phyloP scores from a whole-genome alignment of 2,888 invertebrate genomes.

The Ptilodon capucinus region DNA sequence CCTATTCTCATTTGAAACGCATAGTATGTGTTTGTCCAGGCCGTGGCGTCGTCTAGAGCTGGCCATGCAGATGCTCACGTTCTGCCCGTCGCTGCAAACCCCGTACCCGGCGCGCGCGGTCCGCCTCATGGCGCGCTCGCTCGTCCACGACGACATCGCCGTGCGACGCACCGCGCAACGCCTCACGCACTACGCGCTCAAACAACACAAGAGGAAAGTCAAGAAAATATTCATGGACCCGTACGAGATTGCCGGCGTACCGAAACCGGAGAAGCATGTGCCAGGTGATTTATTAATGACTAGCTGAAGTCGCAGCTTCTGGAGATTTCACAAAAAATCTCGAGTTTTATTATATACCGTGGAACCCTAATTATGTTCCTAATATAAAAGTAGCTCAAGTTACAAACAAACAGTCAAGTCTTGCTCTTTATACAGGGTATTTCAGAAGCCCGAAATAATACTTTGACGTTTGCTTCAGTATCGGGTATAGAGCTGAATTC shows the following conservation, averaged over 20 bases:
- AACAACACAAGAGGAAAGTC: constrained; percentile 87
- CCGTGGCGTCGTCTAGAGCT: constrained; percentile 93
- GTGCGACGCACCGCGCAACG: constrained; percentile 88
- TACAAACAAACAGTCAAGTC: too few relatives aligned
- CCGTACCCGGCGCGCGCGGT: constrained; percentile 85
- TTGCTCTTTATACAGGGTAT: too few relatives aligned
- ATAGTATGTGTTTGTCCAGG: constrained; percentile 50
- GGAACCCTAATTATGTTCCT: too few relatives aligned
- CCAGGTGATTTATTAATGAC: constrained; percentile 50
- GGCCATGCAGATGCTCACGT: constrained; percentile 87
- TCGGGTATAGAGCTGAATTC: too few relatives aligned
- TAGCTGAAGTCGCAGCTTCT: too few relatives aligned
- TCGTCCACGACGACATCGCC: constrained; percentile 90
- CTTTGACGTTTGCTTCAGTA: too few relatives aligned
- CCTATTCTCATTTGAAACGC: too few relatives aligned
- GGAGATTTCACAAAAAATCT: too few relatives aligned
- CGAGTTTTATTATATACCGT: background rate
- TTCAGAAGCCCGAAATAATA: too few relatives aligned
- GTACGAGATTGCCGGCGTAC: constrained; percentile 61
- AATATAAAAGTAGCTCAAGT: too few relatives aligned
- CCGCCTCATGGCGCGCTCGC: constrained; percentile 83
- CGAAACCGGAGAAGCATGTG: constrained; percentile 47
- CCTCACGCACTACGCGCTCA: constrained; percentile 84
- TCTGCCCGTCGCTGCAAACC: constrained; percentile 88
- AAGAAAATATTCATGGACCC: constrained; percentile 84